These are phyloP conservation scores for Neoaliturus tenellus DNA, from an alignment of 2,888 invertebrate species.

Conservation along the genomic window DNA sequence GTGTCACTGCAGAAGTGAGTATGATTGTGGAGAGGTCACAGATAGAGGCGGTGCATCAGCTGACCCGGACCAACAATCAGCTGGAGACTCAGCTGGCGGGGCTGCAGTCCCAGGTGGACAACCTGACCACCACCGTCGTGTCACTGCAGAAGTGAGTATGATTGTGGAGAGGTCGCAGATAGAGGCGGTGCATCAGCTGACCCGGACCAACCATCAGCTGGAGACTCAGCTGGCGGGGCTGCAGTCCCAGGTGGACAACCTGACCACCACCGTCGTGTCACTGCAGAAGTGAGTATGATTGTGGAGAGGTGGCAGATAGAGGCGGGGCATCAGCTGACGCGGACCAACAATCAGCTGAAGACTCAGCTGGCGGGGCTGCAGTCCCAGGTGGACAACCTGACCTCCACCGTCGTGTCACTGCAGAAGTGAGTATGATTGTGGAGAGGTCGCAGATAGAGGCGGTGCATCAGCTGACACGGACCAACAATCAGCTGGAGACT, in stretches of 20 bases:
- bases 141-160: conserved; percentile 78
- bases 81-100: conserved; percentile 84
- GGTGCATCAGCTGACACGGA: conserved; percentile 89
- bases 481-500: conserved; percentile 87
- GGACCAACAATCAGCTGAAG: conserved; percentile 88
- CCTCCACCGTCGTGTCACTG: conserved; percentile 83
- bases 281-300: conserved; percentile 77
- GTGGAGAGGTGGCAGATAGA: conserved; percentile 94
- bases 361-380: conserved; percentile 81
- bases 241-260: conserved; percentile 82
- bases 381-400: conserved; percentile 82
- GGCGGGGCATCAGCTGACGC: conserved; percentile 91
- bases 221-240: conserved; percentile 83
- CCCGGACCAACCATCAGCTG: conserved; percentile 86
- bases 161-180: conserved; percentile 94
- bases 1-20: conserved; percentile 80
- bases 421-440: conserved; percentile 78
- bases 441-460: conserved; percentile 95
- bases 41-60: conserved; percentile 92
- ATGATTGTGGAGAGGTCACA: conserved; percentile 93
- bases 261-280: conserved; percentile 83
- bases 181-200: conserved; percentile 92
- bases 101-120: conserved; percentile 82
- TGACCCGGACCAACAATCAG: conserved; percentile 89
- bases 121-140: conserved; percentile 83